phyloP scores from a whole-genome alignment of 2,113 vertebrate genomes.

The Phrynocephalus versicolor region DNA sequence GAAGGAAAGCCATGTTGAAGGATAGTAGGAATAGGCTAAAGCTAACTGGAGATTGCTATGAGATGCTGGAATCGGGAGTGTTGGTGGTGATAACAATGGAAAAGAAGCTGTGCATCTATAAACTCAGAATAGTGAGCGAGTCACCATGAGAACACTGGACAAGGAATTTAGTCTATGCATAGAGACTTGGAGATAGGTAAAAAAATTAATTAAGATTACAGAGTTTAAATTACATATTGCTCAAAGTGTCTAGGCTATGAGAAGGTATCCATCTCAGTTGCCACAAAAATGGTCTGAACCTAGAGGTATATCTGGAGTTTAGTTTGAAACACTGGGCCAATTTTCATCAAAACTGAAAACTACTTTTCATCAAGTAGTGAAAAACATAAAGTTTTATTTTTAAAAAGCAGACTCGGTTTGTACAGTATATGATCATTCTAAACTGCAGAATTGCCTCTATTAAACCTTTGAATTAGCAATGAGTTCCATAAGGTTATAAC shows the following conservation, averaged over 20 bases:
- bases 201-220: background rate
- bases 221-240: background rate
- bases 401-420: no score
- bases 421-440: background rate
- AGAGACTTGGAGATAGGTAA: background rate
- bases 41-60: background rate
- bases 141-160: background rate
- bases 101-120: no score
- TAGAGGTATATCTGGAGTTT: background rate
- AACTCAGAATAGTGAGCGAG: background rate
- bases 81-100: background rate
- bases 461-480: background rate
- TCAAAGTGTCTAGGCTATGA: background rate
- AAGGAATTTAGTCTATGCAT: background rate
- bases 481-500: background rate
- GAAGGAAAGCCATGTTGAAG: background rate
- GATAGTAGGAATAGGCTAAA: background rate
- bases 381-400: background rate
- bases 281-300: background rate
- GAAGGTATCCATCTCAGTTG: background rate
- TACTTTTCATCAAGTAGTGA: background rate
- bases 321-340: background rate
- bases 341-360: conserved; percentile 9
- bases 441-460: background rate
- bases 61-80: background rate